phyloP scores from a whole-genome alignment of 2,888 invertebrate genomes.

The Eretmocerus hayati region DNA sequence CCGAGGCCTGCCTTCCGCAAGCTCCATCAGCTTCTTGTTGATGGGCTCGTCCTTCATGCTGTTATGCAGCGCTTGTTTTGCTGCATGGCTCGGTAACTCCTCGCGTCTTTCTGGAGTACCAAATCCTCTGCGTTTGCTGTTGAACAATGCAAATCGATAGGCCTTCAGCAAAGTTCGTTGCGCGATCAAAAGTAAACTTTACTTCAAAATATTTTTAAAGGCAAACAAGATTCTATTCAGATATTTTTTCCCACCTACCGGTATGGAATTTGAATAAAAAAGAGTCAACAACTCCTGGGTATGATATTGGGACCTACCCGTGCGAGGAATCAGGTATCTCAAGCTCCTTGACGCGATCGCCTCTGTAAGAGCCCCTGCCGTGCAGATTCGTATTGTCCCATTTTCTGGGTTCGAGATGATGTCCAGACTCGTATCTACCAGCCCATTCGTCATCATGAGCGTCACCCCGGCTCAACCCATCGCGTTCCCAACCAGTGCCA shows the following conservation, averaged over 20 bases:
- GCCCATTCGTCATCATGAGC: constrained; percentile 44
- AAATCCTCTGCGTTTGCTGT: constrained; percentile 37
- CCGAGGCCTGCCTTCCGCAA: constrained; percentile 41
- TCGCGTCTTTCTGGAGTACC: constrained; percentile 39
- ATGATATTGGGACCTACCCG: no score
- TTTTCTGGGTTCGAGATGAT: constrained; percentile 39
- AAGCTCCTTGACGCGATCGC: constrained; percentile 41
- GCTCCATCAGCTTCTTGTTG: constrained; percentile 43
- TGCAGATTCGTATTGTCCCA: constrained; percentile 43
- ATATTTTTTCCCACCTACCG: no score
- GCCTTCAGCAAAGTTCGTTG: no score
- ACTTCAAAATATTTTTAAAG: not conserved
- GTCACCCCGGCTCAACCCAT: constrained; percentile 39
- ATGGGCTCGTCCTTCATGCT: constrained; percentile 46
- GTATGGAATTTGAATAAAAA: no score
- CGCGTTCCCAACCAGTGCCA: constrained; percentile 42
- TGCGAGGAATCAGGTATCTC: constrained; percentile 34
- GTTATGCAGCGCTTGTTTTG: constrained; percentile 41
- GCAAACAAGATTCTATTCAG: no score
- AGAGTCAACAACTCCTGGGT: no score
- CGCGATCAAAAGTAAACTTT: no score
- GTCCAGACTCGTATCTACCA: constrained; percentile 38
- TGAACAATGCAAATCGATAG: not conserved
- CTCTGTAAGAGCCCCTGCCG: constrained; percentile 38
- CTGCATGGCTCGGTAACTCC: constrained; percentile 33